Base-by-base conservation (phyloP, 2,888 invertebrate species). In the Tachina grossa region DNA sequence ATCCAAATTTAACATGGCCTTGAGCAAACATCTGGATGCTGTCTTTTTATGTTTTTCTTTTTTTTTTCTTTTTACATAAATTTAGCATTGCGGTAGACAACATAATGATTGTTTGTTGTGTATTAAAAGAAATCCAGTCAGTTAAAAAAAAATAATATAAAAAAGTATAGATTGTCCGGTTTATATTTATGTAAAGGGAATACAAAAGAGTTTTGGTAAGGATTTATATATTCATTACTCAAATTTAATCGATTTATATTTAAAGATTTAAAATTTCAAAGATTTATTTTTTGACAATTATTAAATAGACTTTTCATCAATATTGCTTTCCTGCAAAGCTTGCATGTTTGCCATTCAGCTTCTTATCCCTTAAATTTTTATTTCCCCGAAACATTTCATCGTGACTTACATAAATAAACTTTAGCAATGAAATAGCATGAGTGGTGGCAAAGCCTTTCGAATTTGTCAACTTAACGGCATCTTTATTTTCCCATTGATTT, bases 1-100 rank as follows among this genome's bases (percentile, higher is more conserved):
- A 66, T 59, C 75, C 49, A 68, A 78, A 83, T 83, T 83, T 80
- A 76, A 68, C 53, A 83, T 85, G 83, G 83, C 85, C 85, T 85
- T 85, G 83, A 80, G 83, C 83, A 83, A 76, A 83, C 53, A 77
- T 66, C 72, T 77, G 81, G 51, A 39, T 68, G 74, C 1, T 49
- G 66, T 57, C 51, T 80, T 53, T 71, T 68, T 59, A 45, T 71
- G 14, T 53, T 19, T 53, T 39, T 31, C 8, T 49, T 43, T 63
- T 53, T 19, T 57, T 6, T 22, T 16, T 5, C 11, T 14, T 49
- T 49, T 65, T 57, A 51, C 66, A 80, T 81, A 68, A 55, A 81
- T 80, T 83, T 63, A 71, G 65, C 83, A 65, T 31, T 77, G 77
- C 66, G 72, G 77, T 43, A 65, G 83, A 51, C 71, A 51, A 63